These are phyloP conservation scores for Dugesia japonica DNA, from an alignment of 2,888 invertebrate species.

Conservation along the genomic window DNA sequence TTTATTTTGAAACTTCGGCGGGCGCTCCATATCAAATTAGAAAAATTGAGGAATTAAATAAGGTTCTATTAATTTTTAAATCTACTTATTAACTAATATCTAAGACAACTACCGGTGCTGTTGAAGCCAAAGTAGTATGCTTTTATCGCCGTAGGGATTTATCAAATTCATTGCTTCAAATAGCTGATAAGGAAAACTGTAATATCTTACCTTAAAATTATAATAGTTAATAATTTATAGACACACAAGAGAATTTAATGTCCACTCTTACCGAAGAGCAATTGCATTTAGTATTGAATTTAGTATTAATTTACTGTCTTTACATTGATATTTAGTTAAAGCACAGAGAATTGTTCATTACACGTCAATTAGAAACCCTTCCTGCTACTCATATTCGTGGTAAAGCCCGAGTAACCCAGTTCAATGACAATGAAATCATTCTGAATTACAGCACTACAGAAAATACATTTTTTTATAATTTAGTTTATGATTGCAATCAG, in stretches of 20 bases:
- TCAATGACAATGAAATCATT: constrained; percentile 94
- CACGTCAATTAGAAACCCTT: constrained; percentile 78
- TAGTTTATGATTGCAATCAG: constrained; percentile 96
- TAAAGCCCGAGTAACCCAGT: constrained; percentile 91
- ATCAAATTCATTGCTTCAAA: constrained; percentile 77
- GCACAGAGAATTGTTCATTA: constrained; percentile 90
- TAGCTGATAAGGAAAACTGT: constrained; percentile 68
- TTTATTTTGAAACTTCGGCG: constrained; percentile 95
- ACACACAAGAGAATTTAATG: not conserved
- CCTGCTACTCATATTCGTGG: constrained; percentile 96
- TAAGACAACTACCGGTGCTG: constrained; percentile 81
- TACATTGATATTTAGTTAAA: constrained; percentile 62
- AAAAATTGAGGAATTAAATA: constrained; percentile 96
- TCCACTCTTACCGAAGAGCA: not conserved
- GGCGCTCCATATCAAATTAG: constrained; percentile 94
- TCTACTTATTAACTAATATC: constrained; percentile 26
- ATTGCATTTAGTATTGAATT: not conserved
- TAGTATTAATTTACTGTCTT: not conserved
- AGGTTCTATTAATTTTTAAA: constrained; percentile 51
- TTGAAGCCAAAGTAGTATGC: constrained; percentile 98
- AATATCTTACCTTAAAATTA: not conserved
- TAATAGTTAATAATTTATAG: not conserved
- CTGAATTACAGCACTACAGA: constrained; percentile 88
- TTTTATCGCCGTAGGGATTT: constrained; percentile 93
- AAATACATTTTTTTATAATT: constrained; percentile 97